Evolutionary conservation across 2,113 vertebrate species (phyloP), one percentile per base, ranked within the genome.

Genomic region (Phalacrocorax carbo): DNA sequence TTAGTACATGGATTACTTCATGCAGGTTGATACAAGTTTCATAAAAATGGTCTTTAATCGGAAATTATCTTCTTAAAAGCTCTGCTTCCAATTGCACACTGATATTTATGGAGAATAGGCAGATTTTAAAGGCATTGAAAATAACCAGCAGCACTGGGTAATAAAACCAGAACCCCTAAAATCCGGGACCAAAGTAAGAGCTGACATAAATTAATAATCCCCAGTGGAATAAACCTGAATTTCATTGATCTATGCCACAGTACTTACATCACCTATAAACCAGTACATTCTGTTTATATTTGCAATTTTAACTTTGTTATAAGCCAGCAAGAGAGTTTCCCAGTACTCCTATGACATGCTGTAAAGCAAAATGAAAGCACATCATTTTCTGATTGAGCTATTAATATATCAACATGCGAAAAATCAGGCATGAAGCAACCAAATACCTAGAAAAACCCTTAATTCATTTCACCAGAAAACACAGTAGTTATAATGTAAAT

Each of bases 31-130:
- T 89, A 36, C 9, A 91, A 91, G 62, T 82, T 89, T 61, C 66
- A 55, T 87, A 9, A 57, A 94, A 83, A 88, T 14, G 85, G 64
- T 48, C 18, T 46, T 88, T 42, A 72, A 70, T 82, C 1, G 0
- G 36, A 94, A 96, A 80, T 91, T 34, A 66, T 62, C 51, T 81
- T 93, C 88, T 92, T 88, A 71, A 91, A 96, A 95, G 44, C 69
- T 91, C 58, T 80, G 15, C 44, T 92, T 95, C 70, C 29, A 44
- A n/a, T 61, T 89, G n/a, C 21, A 54, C 3, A 0, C 16, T 69
- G 57, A 61, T 82, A 68, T 82, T 81, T 91, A 57, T 9, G 81
- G 58, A 72, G 19, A 95, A 82, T 2, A 17, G 18, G 12, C 17
- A 72, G 64, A 61, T 70, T 86, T 89, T 95, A 65, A 91, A 76